Conservation (phyloP, 2,113 vertebrate species). For the Centropristis striata region DNA sequence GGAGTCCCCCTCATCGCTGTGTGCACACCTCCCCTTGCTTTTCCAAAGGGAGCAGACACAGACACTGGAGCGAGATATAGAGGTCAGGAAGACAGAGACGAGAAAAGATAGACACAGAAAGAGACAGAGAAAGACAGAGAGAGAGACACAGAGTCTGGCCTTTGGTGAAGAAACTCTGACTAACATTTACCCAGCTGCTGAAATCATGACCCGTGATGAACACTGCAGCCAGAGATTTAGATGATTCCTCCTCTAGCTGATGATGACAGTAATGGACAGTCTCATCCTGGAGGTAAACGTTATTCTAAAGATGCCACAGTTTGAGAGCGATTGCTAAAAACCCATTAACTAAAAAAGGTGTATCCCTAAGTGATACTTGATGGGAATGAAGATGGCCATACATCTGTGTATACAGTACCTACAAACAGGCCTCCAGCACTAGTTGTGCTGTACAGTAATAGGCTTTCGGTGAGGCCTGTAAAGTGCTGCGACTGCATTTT, state of each 20-base stretch:
- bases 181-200: constrained; percentile 55
- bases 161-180: constrained; percentile 38
- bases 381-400: constrained; percentile 68
- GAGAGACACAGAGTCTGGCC: constrained; percentile 5
- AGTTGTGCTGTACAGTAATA: constrained; percentile 69
- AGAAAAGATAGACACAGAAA: constrained; percentile 1
- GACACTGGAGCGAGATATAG: constrained; percentile 35
- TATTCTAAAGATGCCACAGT: constrained; percentile 48
- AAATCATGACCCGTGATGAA: constrained; percentile 49
- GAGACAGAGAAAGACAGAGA: background rate
- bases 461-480: constrained; percentile 59
- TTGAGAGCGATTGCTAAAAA: constrained; percentile 48
- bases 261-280: constrained; percentile 40
- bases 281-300: constrained; percentile 47
- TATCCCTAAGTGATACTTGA: constrained; percentile 77
- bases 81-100: constrained; percentile 32
- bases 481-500: constrained; percentile 76
- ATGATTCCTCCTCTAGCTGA: constrained; percentile 33
- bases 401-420: constrained; percentile 68
- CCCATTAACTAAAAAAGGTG: constrained; percentile 71
- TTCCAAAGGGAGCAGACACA: constrained; percentile 40
- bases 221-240: constrained; percentile 29
- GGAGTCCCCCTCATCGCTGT: constrained; percentile 35
- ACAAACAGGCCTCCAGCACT: constrained; percentile 73
- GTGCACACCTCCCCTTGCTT: constrained; percentile 31